phyloP scores from a whole-genome alignment of 2,888 invertebrate genomes.

The Seladonia tumulorum region DNA sequence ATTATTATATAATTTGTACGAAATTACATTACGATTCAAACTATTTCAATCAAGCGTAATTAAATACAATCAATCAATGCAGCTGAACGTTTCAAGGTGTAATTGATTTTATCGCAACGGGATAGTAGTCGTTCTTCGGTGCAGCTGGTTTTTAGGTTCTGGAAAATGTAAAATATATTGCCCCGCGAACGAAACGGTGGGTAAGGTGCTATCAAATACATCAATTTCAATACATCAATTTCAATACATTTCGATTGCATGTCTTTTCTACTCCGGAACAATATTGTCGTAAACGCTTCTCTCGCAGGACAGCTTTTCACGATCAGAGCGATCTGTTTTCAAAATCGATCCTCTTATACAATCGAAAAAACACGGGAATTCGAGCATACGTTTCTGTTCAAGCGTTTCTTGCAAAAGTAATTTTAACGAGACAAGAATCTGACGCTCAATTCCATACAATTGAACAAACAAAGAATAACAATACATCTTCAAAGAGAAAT shows the following conservation, averaged over 20 bases:
- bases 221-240: slow-evolving; percentile 10
- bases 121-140: neutral
- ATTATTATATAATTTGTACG: slow-evolving; percentile 1
- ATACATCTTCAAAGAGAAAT: neutral
- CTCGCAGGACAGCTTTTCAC: neutral
- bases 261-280: neutral
- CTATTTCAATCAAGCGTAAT: slow-evolving; percentile 10
- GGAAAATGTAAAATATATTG: slow-evolving; percentile 7
- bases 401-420: neutral
- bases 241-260: slow-evolving; percentile 14
- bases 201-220: slow-evolving; percentile 9
- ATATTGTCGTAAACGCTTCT: slow-evolving; percentile 10
- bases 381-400: neutral
- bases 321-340: neutral
- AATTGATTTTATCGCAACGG: neutral
- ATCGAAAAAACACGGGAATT: neutral
- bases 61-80: slow-evolving; percentile 17
- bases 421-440: neutral
- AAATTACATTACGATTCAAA: neutral
- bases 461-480: neutral
- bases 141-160: slow-evolving; percentile 3
- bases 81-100: neutral
- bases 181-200: neutral
- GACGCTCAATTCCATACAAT: neutral
- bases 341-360: neutral